Evolutionary conservation across 2,888 invertebrate genomes (phyloP).

Genomic region (Protula sp.): DNA sequence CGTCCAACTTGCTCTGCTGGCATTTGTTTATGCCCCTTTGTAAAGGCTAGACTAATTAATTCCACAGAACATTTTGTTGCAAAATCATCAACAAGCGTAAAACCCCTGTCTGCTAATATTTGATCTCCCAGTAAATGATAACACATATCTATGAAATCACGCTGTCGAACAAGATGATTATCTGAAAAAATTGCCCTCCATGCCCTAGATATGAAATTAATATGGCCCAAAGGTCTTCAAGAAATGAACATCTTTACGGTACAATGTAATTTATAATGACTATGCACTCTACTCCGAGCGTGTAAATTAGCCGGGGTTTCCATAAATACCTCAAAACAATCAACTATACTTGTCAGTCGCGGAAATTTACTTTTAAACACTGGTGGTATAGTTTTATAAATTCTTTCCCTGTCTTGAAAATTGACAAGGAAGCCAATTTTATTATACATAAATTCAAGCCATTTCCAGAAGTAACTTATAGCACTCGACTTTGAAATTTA

Average conservation of each 20-base stretch:
- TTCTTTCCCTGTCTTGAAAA: not conserved
- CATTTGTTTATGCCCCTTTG: not conserved
- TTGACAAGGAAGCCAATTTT: not conserved
- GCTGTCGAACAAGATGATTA: constrained; percentile 17
- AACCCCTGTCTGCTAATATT: constrained; percentile 11
- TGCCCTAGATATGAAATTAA: constrained; percentile 20
- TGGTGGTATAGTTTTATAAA: not conserved
- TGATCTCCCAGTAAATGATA: constrained; percentile 22
- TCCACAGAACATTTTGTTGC: not conserved
- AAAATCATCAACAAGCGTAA: not conserved
- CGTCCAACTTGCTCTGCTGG: constrained; percentile 1
- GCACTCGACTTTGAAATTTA: not conserved
- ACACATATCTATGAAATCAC: constrained; percentile 14
- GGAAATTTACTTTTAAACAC: not conserved
- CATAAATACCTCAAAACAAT: constrained; percentile 2
- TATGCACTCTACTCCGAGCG: not conserved
- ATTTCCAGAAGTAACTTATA: not conserved
- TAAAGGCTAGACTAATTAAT: not conserved
- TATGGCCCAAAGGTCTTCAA: constrained; percentile 7
- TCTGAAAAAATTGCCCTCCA: constrained; percentile 25
- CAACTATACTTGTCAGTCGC: not conserved
- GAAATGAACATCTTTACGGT: constrained; percentile 2
- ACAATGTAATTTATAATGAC: not conserved
- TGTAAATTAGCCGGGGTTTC: not conserved
- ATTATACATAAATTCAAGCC: not conserved